Evolutionary conservation across 2,888 invertebrate species (phyloP), one percentile per base, ranked within the genome.

Genomic region (Sceliomorpha sp.): DNA sequence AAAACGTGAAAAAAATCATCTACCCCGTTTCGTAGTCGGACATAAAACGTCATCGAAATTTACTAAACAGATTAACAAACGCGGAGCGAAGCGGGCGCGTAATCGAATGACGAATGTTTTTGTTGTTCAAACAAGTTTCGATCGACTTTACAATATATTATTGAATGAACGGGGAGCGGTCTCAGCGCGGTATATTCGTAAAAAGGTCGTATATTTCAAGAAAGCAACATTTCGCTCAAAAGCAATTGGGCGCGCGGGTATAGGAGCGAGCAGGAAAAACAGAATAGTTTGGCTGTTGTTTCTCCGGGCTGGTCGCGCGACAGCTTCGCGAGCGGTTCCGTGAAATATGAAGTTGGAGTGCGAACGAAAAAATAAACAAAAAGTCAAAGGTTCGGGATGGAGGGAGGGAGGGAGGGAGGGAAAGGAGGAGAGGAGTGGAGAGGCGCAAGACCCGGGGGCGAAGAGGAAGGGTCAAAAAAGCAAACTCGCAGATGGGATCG

Each of bases 31-130:
- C n/a, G n/a, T n/a, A n/a, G n/a, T n/a, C n/a, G n/a, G n/a, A n/a
- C n/a, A n/a, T n/a, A n/a, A n/a, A n/a, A n/a, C 56, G 68, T 62
- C 60, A 62, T 60, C 51, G 20, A 67, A 62, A 60, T 68, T 68
- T 39, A 45, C 56, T 68, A 68, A 68, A 62, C 51, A 62, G 62
- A 45, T 62, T 62, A 68, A 68, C 50, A 68, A 68, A 56, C 62
- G 62, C 68, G n/a, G n/a, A 34, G 8, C 68, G 55, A 48, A 47
- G 62, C 68, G 51, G 36, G 56, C 56, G 50, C 51, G 56, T 68
- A 68, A 62, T 68, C 68, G 68, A 53, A 59, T 59, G 59, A 64
- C 10, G 60, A 34, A 60, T 70, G 70, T 56, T 66, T 66, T 70
- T 66, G 66, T 60, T 59, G 70, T 60, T 68, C 68, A 12, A 56